phyloP scores from a whole-genome alignment of 2,888 invertebrate genomes.

The Horisme vitalbata region DNA sequence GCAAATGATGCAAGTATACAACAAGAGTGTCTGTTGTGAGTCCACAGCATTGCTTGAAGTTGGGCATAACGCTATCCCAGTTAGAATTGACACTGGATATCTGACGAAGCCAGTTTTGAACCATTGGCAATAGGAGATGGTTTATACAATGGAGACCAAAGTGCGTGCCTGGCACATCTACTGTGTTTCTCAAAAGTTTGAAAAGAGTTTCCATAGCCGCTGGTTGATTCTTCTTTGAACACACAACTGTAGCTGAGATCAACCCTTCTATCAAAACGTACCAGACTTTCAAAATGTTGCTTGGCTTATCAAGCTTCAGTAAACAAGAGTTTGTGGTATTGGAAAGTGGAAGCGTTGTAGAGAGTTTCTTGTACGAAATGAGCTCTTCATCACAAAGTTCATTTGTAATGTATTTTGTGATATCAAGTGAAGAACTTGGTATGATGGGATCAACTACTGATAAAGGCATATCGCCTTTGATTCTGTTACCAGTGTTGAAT shows the following conservation, averaged over 20 bases:
- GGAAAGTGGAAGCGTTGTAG: constrained; percentile 75
- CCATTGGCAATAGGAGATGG: constrained; percentile 94
- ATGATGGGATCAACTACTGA: constrained; percentile 93
- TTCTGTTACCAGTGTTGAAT: constrained; percentile 93
- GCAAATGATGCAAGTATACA: constrained; percentile 90
- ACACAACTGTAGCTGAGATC: constrained; percentile 90
- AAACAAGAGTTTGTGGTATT: constrained; percentile 81
- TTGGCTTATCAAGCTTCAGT: constrained; percentile 88
- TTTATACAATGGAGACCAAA: constrained; percentile 97
- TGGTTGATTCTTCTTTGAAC: constrained; percentile 94
- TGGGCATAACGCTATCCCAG: constrained; percentile 91
- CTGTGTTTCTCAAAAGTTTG: constrained; percentile 89
- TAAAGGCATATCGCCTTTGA: constrained; percentile 89
- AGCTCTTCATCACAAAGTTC: constrained; percentile 86
- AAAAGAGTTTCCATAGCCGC: constrained; percentile 94
- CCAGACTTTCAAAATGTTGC: constrained; percentile 95
- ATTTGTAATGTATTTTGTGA: constrained; percentile 86
- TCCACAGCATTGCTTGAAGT: constrained; percentile 97
- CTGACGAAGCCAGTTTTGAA: constrained; percentile 95
- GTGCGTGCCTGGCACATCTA: constrained; percentile 91
- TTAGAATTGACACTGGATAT: constrained; percentile 87
- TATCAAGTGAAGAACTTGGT: constrained; percentile 86
- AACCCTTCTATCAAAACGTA: constrained; percentile 94
- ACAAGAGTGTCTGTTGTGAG: constrained; percentile 96
- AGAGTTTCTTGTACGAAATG: constrained; percentile 85